Evolutionary conservation across 1,140 invertebrate species (phyloP), one percentile per base, ranked within the genome.

Genomic region (Aphelenchoides avenae): DNA sequence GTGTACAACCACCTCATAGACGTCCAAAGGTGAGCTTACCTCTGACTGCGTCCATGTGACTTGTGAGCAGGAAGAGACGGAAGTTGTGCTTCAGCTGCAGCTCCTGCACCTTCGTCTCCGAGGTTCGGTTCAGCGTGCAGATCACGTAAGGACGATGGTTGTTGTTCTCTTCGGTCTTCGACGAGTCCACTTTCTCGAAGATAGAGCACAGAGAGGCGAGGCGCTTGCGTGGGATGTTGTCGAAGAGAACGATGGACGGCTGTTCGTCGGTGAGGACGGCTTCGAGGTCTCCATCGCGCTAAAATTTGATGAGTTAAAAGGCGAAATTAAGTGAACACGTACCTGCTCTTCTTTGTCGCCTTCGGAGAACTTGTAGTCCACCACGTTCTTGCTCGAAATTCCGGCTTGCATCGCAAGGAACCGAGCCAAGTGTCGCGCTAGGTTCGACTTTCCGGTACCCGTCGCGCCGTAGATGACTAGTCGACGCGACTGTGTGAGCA

Each of bases 401-500:
- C 46, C 30, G 11, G 30, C 18, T 64, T 54, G 30, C 26, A 47
- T 48, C 41, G 52, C 24, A 27, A 68, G 48, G 31, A 64, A 66
- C n/a, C 51, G 30, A n/a, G 65, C 56, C 24, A 67, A 31, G 31
- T 54, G 64, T 31, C 61, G 51, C 5, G 68, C 65, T 24, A 67
- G 50, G 47, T 71, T 94, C 3, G 90, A 92, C 78, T 98, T 98
- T 5, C 94, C 93, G 0, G 91, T 96, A 29, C 92, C 93, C 73
- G 89, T 91, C 1, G 92, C 90, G 0, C 94, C 94, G 81, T 90
- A 94, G 2, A 98, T 79, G 42, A 97, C 93, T 27, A 98, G 86
- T 18, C 92, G 81, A 31, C 90, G 81, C 79, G 96, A 90, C 73
- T 96, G 91, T 22, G 87, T 85, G 42, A 98, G 78, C 37, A 94